A percentile compares a stretch with the other conserved stretches of the same genome.
These are phyloP conservation scores for Mayetiola destructor DNA, from an alignment of 2,888 invertebrate species.

Conservation along the genomic window DNA sequence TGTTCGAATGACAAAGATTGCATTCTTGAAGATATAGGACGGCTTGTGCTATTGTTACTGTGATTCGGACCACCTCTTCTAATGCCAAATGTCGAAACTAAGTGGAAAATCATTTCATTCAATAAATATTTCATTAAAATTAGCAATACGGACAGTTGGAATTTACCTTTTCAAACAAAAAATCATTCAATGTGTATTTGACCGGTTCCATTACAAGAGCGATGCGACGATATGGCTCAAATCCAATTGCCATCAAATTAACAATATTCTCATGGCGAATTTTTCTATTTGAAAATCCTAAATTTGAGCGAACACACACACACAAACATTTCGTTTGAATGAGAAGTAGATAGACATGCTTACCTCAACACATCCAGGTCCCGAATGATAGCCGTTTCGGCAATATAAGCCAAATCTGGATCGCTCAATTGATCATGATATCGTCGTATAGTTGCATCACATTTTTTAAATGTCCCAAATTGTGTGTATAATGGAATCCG, in stretches of 20 bases:
- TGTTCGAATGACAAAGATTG: constrained; percentile 37
- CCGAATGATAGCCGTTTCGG: constrained; percentile 17
- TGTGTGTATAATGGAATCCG: constrained; percentile 18
- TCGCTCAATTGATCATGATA: background rate
- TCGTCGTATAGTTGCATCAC: constrained; percentile 17
- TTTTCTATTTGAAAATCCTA: constrained; percentile 29
- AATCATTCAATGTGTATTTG: constrained; percentile 34
- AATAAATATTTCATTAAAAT: no score
- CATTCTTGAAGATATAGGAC: constrained; percentile 38
- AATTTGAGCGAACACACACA: background rate
- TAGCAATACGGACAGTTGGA: no score
- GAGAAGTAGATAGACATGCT: no score
- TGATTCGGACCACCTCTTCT: constrained; percentile 23
- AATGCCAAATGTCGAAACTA: constrained; percentile 34
- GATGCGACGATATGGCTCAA: constrained; percentile 32
- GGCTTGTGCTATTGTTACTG: constrained; percentile 37
- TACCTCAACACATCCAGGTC: constrained; percentile 20
- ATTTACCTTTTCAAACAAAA: constrained; percentile 37
- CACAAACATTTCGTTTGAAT: background rate
- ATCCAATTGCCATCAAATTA: constrained; percentile 39
- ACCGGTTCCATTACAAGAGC: constrained; percentile 39
- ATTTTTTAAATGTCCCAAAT: constrained; percentile 18
- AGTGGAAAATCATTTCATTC: no score
- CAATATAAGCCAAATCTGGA: constrained; percentile 1
- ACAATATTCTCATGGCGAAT: constrained; percentile 40